Percentiles rank a stretch among this genome's conserved stretches.
phyloP scores from a whole-genome alignment of 2,888 invertebrate genomes.

The Tigriopus californicus region DNA sequence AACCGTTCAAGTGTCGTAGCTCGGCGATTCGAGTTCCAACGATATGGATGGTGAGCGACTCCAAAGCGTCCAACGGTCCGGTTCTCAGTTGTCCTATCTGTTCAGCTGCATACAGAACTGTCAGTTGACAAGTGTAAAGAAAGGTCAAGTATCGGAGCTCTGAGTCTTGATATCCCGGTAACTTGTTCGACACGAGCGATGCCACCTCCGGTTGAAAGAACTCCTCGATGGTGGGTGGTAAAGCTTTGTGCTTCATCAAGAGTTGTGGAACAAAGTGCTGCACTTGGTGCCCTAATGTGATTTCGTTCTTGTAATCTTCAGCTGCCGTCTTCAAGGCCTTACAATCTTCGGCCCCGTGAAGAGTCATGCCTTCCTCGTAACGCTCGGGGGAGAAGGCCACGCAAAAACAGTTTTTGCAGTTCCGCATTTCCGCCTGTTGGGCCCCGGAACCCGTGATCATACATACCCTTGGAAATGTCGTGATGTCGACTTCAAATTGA shows the following conservation, averaged over 20 bases:
- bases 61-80: background rate
- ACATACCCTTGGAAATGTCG: background rate
- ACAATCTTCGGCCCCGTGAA: slow-evolving; percentile 2
- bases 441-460: background rate
- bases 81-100: background rate
- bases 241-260: background rate
- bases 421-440: background rate
- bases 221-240: background rate
- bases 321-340: background rate
- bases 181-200: background rate
- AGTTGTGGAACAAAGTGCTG: background rate
- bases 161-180: slow-evolving; percentile 5
- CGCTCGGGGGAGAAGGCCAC: slow-evolving; percentile 3
- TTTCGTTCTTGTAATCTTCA: slow-evolving; percentile 12
- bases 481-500: slow-evolving; percentile 11
- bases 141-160: slow-evolving; percentile 15
- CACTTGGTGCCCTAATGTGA: slow-evolving; percentile 14
- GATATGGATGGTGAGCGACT: slow-evolving; percentile 6
- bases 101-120: slow-evolving; percentile 1
- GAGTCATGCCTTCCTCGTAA: background rate
- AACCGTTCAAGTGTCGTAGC: slow-evolving; percentile 6
- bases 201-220: background rate
- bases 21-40: slow-evolving; percentile 14
- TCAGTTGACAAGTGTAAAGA: slow-evolving; percentile 15
- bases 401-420: slow-evolving; percentile 5